phyloP scores from a whole-genome alignment of 1,140 invertebrate species.

The Ips nitidus region DNA sequence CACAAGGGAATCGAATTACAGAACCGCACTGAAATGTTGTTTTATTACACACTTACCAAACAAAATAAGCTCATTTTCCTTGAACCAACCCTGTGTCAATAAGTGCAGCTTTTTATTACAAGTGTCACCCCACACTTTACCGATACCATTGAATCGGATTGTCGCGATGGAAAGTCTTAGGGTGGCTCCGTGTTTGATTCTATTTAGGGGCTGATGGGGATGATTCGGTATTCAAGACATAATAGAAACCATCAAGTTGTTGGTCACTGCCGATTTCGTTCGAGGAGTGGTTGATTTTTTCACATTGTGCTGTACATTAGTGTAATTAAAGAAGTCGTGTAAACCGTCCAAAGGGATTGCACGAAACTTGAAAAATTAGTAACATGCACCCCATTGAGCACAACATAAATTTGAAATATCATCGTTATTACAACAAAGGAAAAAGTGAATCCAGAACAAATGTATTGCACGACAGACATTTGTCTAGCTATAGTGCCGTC shows the following conservation, averaged over 20 bases:
- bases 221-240: constrained; percentile 36
- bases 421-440: constrained; percentile 6
- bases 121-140: constrained; percentile 44
- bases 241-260: constrained; percentile 43
- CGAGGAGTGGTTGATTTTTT: constrained; percentile 18
- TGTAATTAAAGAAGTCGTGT: too few relatives aligned
- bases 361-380: constrained; percentile 10
- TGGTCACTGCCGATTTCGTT: constrained; percentile 22
- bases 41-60: not conserved
- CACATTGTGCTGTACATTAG: not conserved
- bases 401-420: constrained; percentile 13
- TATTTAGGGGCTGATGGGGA: constrained; percentile 46
- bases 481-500: constrained; percentile 21
- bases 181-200: constrained; percentile 45
- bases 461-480: constrained; percentile 34
- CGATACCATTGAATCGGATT: constrained; percentile 43
- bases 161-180: constrained; percentile 40
- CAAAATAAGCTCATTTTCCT: constrained; percentile 2
- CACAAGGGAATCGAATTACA: constrained; percentile 42
- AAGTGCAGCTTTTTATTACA: constrained; percentile 47
- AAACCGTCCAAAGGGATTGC: too few relatives aligned
- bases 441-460: constrained; percentile 20
- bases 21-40: constrained; percentile 12
- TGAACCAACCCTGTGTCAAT: constrained; percentile 17
- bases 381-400: constrained; percentile 10